Base-by-base conservation (phyloP, 2,113 vertebrate species). In the Strix aluco region DNA sequence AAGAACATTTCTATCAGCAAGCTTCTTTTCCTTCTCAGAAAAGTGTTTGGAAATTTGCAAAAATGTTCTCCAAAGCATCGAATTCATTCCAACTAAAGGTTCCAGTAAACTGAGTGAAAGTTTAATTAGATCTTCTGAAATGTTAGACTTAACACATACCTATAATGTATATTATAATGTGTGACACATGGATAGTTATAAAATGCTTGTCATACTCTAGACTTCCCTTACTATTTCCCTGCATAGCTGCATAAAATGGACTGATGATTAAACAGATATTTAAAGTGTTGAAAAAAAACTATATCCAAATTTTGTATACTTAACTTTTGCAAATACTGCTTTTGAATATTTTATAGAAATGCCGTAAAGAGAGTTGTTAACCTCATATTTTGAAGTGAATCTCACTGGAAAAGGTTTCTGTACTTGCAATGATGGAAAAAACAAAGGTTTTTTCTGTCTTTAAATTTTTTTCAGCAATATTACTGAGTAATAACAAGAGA, bases 291-390 rank as follows among this genome's bases (percentile, higher is more conserved):
- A 42, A 49, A 58, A 40, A 44, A 69, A 66, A 40, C 51, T 73
- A 58, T 55, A 94, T 84, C n/a, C 49, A 86, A 70, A 81, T 38
- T 88, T 84, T 88, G 25, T 52, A 10, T 49, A 47, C 20, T 92
- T 79, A 86, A 51, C 47, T 87, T 82, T 94, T 85, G 94, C 38
- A 63, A 63, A 57, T 8, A 11, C 15, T 61, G 21, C 10, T 55
- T 94, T 87, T 94, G 15, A 81, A 83, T 57, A 29, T 85, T 84
- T 90, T 86, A 44, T 44, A 83, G 79, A 90, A 91, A 67, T 58
- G 19, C 30, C 74, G 25, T 42, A 36, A 4, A 62, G 22, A 81
- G 22, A 81, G 40, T 23, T 77, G 36, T 89, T 47, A 84, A 82
- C 32, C 59, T 85, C 62, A 27, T 51, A 58, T 73, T 70, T 52